A percentile compares a stretch with the other conserved stretches of the same genome.
Conservation (phyloP, 2,888 invertebrate species). For the Isotomurus palustris region DNA sequence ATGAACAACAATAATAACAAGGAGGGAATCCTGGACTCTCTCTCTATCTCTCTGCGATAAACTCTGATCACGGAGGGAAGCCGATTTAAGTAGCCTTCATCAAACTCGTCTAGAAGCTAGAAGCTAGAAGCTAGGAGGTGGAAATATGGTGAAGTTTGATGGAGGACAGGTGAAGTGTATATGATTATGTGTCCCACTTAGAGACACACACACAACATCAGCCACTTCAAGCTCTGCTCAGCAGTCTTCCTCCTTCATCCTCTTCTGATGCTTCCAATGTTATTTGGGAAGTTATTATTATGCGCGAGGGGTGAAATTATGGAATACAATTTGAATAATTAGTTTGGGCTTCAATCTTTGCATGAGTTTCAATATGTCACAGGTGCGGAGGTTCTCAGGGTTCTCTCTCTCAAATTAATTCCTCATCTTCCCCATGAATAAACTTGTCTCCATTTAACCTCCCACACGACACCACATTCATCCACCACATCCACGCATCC, state of each 20-base stretch:
- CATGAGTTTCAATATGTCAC: conserved; percentile 33
- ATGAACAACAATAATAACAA: too few species aligned
- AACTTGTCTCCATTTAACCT: background rate
- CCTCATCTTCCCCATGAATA: too few species aligned
- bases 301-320: conserved; percentile 22
- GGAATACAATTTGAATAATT: conserved; percentile 43
- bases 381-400: conserved; percentile 40
- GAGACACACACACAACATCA: too few species aligned
- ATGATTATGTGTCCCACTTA: too few species aligned
- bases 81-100: too few species aligned
- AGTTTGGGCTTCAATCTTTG: conserved; percentile 30
- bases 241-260: background rate
- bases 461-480: background rate
- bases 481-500: background rate
- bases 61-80: too few species aligned
- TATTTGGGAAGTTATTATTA: background rate
- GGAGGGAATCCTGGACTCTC: too few species aligned
- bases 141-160: background rate
- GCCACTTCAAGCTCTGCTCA: too few species aligned
- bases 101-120: too few species aligned
- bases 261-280: background rate
- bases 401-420: conserved; percentile 5
- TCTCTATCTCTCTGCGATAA: too few species aligned
- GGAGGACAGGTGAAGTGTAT: conserved; percentile 4
- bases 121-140: too few species aligned